Conservation (phyloP, 2,888 invertebrate species). For the Drosophila emarginata region DNA sequence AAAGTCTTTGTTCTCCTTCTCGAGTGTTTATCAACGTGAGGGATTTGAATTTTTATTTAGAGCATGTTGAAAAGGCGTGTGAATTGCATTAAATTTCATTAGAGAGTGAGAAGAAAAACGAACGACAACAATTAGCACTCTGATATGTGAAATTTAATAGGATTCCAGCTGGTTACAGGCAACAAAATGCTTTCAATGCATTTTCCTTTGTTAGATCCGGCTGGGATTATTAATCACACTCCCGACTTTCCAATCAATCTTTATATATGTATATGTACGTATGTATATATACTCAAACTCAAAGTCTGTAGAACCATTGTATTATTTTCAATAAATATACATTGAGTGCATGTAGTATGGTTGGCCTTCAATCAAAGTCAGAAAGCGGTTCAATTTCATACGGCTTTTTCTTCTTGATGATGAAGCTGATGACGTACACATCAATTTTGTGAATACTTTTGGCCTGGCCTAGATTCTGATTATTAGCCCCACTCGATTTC, state of each 20-base stretch:
- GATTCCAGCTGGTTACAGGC: neutral
- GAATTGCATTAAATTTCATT: constrained; percentile 17
- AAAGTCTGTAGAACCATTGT: neutral
- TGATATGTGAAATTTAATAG: constrained; percentile 1
- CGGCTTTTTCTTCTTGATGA: neutral
- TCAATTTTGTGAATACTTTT: neutral
- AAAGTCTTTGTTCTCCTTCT: neutral
- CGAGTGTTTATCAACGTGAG: neutral
- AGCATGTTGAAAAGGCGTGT: constrained; percentile 29
- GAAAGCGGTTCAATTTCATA: neutral
- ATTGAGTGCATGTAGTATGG: neutral
- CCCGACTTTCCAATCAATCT: constrained; percentile 1
- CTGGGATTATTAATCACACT: constrained; percentile 3
- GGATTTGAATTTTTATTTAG: constrained; percentile 17
- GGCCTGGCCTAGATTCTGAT: constrained; percentile 39
- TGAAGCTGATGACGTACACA: constrained; percentile 1
- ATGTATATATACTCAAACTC: neutral
- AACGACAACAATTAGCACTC: neutral
- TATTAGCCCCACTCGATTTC: neutral
- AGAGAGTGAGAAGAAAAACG: neutral
- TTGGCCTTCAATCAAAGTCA: constrained; percentile 7
- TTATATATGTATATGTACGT: too few species aligned
- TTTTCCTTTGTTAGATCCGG: constrained; percentile 1
- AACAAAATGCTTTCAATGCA: neutral
- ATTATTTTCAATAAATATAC: constrained; percentile 4